Percentiles rank a stretch among this genome's conserved stretches.
These are phyloP conservation scores for Pipistrellus pipistrellus DNA, from an alignment of 2,797 vertebrate species.

Conservation along the genomic window DNA sequence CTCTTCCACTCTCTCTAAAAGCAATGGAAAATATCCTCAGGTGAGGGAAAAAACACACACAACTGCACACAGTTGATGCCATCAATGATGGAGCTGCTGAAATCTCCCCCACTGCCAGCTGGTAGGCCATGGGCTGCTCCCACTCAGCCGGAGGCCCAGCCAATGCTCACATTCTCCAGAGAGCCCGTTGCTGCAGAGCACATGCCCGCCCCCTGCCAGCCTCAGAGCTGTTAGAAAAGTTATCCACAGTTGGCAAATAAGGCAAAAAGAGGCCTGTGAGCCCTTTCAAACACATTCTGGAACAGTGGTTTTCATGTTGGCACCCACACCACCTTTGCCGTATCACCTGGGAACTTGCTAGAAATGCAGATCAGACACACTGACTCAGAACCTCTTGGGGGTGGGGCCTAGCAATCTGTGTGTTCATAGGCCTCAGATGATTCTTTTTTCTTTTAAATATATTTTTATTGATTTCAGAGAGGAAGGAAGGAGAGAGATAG, in stretches of 20 bases:
- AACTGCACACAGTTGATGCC: neutral
- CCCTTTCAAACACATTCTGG: slow-evolving; percentile 4
- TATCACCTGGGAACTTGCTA: neutral
- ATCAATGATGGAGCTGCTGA: too few species aligned
- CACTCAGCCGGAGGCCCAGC: neutral
- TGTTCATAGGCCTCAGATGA: neutral
- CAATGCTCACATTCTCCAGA: neutral
- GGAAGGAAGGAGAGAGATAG: too few species aligned
- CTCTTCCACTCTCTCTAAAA: too few species aligned
- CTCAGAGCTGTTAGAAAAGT: neutral
- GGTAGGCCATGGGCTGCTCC: neutral
- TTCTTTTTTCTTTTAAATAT: neutral
- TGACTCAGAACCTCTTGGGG: neutral
- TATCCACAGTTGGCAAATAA: neutral
- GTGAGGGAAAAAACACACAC: neutral
- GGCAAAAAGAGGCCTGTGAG: neutral
- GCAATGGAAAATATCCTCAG: too few species aligned
- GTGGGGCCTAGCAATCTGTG: neutral
- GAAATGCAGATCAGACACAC: slow-evolving; percentile 17
- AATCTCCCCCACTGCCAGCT: neutral
- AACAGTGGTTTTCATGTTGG: slow-evolving; percentile 6
- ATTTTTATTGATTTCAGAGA: too few species aligned
- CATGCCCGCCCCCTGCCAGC: neutral
- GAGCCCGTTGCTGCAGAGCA: neutral
- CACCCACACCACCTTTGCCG: neutral